A percentile compares a stretch with the other conserved stretches of the same genome.
phyloP scores from a whole-genome alignment of 2,113 vertebrate genomes.

The Brienomyrus longianalis region DNA sequence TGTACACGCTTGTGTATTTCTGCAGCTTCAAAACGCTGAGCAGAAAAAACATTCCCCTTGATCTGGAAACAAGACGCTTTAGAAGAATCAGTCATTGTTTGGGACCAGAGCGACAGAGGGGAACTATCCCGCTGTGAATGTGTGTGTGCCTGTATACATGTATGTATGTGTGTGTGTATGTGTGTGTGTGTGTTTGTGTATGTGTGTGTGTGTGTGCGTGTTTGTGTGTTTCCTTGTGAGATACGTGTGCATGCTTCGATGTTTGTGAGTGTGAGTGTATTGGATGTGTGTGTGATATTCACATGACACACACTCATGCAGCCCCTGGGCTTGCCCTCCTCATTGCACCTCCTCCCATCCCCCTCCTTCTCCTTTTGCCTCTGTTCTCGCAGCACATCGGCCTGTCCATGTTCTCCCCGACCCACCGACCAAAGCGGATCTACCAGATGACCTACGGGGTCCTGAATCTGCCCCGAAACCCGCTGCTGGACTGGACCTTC shows the following conservation, averaged over 20 bases:
- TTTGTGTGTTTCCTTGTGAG: background rate
- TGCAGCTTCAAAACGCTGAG: background rate
- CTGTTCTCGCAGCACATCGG: slow-evolving; percentile 75
- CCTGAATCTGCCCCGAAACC: slow-evolving; percentile 78
- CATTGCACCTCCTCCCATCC: background rate
- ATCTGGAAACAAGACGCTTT: background rate
- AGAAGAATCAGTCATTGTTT: background rate
- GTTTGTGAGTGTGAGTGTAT: background rate
- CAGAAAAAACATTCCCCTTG: background rate
- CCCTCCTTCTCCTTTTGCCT: background rate
- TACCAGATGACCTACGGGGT: slow-evolving; percentile 82
- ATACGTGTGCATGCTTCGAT: background rate
- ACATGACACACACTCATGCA: background rate
- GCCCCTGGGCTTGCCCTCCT: background rate
- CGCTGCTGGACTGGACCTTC: slow-evolving; percentile 77
- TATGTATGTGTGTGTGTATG: no score
- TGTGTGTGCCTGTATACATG: background rate
- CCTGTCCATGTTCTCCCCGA: slow-evolving; percentile 75
- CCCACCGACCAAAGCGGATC: slow-evolving; percentile 68
- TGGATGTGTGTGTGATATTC: no score
- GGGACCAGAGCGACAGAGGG: background rate
- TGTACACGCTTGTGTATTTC: background rate
- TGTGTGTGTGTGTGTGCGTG: no score
- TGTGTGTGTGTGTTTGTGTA: background rate
- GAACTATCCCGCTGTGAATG: background rate